Evolutionary conservation across 2,797 vertebrate genomes (phyloP), one percentile per base, ranked within the genome.

Genomic region (Sphenodon punctatus): DNA sequence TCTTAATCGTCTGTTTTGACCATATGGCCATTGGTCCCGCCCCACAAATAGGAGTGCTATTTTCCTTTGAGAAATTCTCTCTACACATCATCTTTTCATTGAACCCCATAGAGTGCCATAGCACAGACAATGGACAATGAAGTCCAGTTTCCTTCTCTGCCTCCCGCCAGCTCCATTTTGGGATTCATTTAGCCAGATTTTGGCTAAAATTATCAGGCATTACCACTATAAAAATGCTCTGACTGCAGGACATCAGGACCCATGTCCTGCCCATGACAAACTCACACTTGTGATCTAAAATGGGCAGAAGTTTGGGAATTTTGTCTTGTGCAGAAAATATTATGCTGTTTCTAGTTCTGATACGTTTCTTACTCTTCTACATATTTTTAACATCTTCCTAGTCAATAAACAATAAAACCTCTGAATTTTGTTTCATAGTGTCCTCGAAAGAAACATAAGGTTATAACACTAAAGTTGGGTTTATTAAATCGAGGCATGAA

Each of bases 401-500:
- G 64, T 89, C 86, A 75, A 59, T 88, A 93, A 88, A 77, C 48
- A 77, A 70, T 80, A 87, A 80, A 88, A 55, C 78, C 74, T 59
- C 23, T 23, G 41, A 59, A 27, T 67, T 70, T 58, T 53, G 75
- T 74, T 85, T 82, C 75, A 66, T 51, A 55, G 65, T 10, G 13
- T 75, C 77, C 83, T 85, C 56, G 45, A 69, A 89, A 79, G 78
- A 83, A 76, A 68, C 65, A 72, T 60, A 32, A 53, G 63, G 8
- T 81, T 75, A 5, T 77, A 79, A 63, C 76, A 78, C 63, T 85
- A 80, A 75, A 88, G 78, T 27, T 25, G 65, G 60, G 87, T 59
- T 91, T 93, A 91, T 90, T 89, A 87, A 86, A 93, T 75, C 86
- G 85, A 84, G 79, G 46, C 55, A n/a, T 86, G 73, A 88, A 82